phyloP scores from a whole-genome alignment of 2,113 vertebrate genomes.

The Sinocyclocheilus anophthalmus region DNA sequence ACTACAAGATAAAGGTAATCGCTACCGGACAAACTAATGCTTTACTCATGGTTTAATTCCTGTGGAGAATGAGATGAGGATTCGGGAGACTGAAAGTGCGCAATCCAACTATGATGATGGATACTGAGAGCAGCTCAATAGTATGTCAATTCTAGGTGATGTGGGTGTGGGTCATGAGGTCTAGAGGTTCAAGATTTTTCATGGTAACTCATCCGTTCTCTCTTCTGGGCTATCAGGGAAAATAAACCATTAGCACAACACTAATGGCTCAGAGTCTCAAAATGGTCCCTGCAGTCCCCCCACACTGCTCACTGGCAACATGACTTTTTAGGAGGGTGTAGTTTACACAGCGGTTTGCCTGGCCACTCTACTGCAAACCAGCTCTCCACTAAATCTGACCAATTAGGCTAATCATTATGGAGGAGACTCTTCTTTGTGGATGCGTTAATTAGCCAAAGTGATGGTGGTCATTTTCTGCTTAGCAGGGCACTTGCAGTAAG shows the following conservation, averaged over 20 bases:
- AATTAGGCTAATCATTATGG: slow-evolving; percentile 77
- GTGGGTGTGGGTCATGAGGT: neutral
- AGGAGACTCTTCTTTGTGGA: slow-evolving; percentile 66
- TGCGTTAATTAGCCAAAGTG: slow-evolving; percentile 67
- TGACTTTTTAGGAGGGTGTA: slow-evolving; percentile 71
- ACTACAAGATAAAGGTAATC: slow-evolving; percentile 8
- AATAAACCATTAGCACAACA: slow-evolving; percentile 47
- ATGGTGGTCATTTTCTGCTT: slow-evolving; percentile 60
- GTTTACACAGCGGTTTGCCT: slow-evolving; percentile 69
- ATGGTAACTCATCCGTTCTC: slow-evolving; percentile 1
- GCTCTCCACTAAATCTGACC: slow-evolving; percentile 72
- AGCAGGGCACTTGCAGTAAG: slow-evolving; percentile 22
- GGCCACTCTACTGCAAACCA: slow-evolving; percentile 67
- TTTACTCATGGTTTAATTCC: neutral
- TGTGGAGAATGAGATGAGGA: neutral
- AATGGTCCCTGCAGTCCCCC: neutral
- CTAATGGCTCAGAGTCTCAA: slow-evolving; percentile 36
- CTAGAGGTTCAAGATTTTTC: neutral
- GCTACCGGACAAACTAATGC: neutral
- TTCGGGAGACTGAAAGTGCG: neutral
- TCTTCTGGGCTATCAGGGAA: slow-evolving; percentile 10
- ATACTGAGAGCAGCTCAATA: neutral
- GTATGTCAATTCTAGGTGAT: neutral
- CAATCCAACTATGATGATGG: neutral
- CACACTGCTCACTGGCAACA: slow-evolving; percentile 65